A percentile compares a stretch with the other conserved stretches of the same genome.
phyloP scores from a whole-genome alignment of 2,113 vertebrate species.

The Corynorhinus townsendii region DNA sequence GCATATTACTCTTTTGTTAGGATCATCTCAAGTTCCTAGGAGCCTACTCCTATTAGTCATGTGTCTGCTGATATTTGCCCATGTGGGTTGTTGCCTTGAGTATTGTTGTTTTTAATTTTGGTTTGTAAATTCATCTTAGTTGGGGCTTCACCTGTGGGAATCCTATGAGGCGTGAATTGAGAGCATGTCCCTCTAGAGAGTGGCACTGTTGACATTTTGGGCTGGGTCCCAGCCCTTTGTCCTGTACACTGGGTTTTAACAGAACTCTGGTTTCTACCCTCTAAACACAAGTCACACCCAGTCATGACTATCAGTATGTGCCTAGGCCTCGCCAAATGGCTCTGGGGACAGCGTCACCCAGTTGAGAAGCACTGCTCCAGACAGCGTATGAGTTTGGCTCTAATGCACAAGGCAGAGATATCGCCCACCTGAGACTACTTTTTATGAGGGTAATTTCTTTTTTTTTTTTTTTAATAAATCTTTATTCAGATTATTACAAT shows the following conservation, averaged over 20 bases:
- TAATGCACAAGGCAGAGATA: no score
- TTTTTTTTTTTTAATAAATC: no score
- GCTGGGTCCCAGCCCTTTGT: neutral
- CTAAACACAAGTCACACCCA: neutral
- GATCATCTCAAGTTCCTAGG: neutral
- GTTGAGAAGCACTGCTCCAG: neutral
- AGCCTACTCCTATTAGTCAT: rapidly evolving
- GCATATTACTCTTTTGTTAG: no score
- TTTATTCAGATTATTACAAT: no score
- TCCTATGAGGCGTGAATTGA: neutral
- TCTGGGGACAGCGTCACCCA: neutral
- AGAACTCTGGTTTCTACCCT: neutral
- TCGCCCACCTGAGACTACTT: rapidly evolving
- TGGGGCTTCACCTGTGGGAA: neutral
- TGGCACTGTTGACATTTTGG: neutral
- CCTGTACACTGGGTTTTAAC: no score
- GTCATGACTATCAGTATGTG: neutral
- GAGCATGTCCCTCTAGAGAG: neutral
- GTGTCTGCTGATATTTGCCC: neutral
- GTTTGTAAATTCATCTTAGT: neutral
- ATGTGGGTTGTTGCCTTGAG: neutral
- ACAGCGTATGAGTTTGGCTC: neutral
- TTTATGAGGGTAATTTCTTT: neutral
- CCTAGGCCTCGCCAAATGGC: neutral
- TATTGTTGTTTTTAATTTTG: neutral